These are phyloP conservation scores for Magallana nippona DNA, from an alignment of 2,888 invertebrate species.

Conservation along the genomic window DNA sequence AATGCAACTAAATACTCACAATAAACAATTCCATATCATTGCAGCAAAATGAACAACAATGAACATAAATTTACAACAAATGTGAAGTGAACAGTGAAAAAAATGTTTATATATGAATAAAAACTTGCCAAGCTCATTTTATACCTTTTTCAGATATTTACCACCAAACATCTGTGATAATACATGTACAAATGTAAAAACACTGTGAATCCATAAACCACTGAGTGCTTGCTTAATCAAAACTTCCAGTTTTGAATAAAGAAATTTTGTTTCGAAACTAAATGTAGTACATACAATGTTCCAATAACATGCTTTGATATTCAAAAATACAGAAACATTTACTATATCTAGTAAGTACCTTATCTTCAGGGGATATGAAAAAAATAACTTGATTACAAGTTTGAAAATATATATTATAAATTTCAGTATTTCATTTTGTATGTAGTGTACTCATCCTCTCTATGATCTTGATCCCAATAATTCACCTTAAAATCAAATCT, in stretches of 20 bases:
- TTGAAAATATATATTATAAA: too few species aligned
- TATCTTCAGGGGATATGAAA: background rate
- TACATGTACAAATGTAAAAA: too few species aligned
- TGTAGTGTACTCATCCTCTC: background rate
- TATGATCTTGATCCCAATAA: background rate
- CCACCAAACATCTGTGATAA: too few species aligned
- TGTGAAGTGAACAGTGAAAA: background rate
- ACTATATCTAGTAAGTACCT: background rate
- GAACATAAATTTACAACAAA: background rate
- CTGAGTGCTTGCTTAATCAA: too few species aligned
- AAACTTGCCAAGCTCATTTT: too few species aligned
- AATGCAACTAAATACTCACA: background rate
- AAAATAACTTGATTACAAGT: background rate
- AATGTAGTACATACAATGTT: too few species aligned
- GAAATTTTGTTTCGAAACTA: too few species aligned
- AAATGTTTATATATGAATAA: too few species aligned
- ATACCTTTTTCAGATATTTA: too few species aligned
- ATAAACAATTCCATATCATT: background rate
- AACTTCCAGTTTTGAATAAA: too few species aligned
- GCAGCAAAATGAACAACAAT: background rate
- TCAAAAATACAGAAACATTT: background rate
- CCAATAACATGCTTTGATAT: background rate
- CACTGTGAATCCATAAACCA: too few species aligned
- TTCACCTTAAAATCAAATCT: background rate
- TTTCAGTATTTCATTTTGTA: too few species aligned